Base-by-base conservation (phyloP, 2,113 vertebrate species). In the Semnopithecus entellus region DNA sequence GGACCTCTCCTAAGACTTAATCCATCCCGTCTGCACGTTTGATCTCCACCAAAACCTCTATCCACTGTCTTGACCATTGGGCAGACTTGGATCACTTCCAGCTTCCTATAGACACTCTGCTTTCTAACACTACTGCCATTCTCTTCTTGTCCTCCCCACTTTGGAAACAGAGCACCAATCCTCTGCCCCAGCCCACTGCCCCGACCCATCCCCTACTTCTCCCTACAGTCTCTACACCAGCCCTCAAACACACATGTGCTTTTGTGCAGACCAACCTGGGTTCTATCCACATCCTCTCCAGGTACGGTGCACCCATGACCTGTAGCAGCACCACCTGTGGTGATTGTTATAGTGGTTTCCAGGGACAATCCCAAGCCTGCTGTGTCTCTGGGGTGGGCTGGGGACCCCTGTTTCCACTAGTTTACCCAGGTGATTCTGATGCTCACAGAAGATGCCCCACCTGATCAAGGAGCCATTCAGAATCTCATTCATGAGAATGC, bases 331-430 rank as follows among this genome's bases (percentile, higher is more conserved):
- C 32, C 23, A 27, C 40, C 40, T 23, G 32, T 17, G 50, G 4
- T 2, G 17, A 9, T 20, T 72, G 40, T 8, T 8, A 16, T 0
- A 38, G 18, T 38, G 16, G 23, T 61, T 17, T 61, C 64, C 2
- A 2, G 40, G 23, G n/a, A 40, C 12, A 11, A 8, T 27, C n/a
- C 18, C 11, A 66, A 8, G 48, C 43, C 48, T 55, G 18, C 35
- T 73, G 32, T 16, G 16, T 48, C 23, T 48, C n/a, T 8, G 18
- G 8, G 2, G 9, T n/a, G 68, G 27, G 16, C n/a, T 38, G 30
- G 45, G 40, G 6, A 75, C 9, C 25, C n/a, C 32, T 12, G 2
- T 11, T 43, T 30, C n/a, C 22, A 22, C 59, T 17, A 3, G 25
- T 40, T 40, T 32, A 43, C 52, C 66, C 25, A 5, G 30, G 30